A percentile compares a stretch with the other conserved stretches of the same genome.
phyloP scores from a whole-genome alignment of 2,888 invertebrate species.

The Ellobium chinense region DNA sequence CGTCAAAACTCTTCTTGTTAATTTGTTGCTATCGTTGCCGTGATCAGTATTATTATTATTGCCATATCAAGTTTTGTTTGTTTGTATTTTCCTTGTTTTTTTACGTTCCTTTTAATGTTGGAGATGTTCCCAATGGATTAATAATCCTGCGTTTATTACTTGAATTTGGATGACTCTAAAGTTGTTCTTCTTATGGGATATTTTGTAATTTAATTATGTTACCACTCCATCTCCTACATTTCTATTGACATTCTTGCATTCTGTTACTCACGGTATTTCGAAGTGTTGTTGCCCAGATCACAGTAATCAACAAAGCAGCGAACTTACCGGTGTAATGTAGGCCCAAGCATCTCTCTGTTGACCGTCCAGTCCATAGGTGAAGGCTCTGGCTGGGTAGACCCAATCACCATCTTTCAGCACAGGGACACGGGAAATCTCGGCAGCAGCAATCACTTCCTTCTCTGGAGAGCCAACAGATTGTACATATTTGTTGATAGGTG shows the following conservation, averaged over 20 bases:
- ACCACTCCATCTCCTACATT: background rate
- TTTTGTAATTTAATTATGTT: no score
- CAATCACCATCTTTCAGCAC: constrained; percentile 9
- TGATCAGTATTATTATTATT: no score
- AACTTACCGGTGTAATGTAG: constrained; percentile 44
- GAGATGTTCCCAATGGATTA: no score
- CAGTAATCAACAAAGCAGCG: background rate
- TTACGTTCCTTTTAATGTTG: no score
- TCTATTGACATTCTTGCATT: background rate
- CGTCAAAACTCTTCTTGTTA: no score
- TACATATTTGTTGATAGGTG: background rate
- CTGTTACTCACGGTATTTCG: background rate
- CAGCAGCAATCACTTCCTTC: constrained; percentile 35
- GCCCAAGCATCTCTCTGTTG: constrained; percentile 62
- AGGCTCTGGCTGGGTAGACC: constrained; percentile 47
- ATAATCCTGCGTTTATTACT: no score
- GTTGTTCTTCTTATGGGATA: no score
- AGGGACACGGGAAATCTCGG: constrained; percentile 13
- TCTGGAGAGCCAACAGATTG: background rate
- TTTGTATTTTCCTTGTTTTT: no score
- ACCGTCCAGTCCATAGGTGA: constrained; percentile 61
- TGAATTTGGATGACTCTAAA: no score
- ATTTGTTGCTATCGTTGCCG: no score
- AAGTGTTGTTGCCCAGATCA: background rate
- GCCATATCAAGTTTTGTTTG: no score